Percentiles rank a stretch among this genome's conserved stretches.
phyloP scores from a whole-genome alignment of 2,888 invertebrate genomes.

The Globia sparganii region DNA sequence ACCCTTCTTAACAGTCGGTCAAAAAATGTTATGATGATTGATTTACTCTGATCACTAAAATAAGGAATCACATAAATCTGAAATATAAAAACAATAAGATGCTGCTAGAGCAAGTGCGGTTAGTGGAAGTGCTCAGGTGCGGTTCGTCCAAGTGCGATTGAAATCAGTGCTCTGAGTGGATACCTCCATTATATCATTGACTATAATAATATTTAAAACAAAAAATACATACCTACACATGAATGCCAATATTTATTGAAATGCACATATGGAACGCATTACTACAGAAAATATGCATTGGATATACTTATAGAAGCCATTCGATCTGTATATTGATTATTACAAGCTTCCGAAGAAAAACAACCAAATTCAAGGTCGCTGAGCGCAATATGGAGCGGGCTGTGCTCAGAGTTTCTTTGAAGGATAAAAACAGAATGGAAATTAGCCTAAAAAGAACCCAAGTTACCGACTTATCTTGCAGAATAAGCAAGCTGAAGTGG shows the following conservation, averaged over 20 bases:
- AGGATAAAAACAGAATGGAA: not conserved
- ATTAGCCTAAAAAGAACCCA: not conserved
- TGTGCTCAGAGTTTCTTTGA: not conserved
- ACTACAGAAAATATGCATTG: not conserved
- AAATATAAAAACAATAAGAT: too few species aligned
- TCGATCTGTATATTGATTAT: not conserved
- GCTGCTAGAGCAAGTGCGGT: too few species aligned
- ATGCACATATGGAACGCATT: not conserved
- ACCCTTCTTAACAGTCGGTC: not conserved
- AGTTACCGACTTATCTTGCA: not conserved
- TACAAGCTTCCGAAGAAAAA: not conserved
- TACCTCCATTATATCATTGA: not conserved
- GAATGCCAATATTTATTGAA: too few species aligned
- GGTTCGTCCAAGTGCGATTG: too few species aligned
- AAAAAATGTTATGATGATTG: too few species aligned
- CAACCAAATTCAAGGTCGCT: not conserved
- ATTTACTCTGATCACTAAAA: too few species aligned
- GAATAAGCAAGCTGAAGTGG: not conserved
- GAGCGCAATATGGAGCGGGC: not conserved
- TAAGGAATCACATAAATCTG: too few species aligned
- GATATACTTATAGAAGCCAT: not conserved
- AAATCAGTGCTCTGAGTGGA: too few species aligned
- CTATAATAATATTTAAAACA: too few species aligned
- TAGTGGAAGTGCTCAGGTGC: too few species aligned
- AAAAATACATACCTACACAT: too few species aligned